Evolutionary conservation across 2,888 invertebrate species (phyloP).

Genomic region (Cetonia aurata): DNA sequence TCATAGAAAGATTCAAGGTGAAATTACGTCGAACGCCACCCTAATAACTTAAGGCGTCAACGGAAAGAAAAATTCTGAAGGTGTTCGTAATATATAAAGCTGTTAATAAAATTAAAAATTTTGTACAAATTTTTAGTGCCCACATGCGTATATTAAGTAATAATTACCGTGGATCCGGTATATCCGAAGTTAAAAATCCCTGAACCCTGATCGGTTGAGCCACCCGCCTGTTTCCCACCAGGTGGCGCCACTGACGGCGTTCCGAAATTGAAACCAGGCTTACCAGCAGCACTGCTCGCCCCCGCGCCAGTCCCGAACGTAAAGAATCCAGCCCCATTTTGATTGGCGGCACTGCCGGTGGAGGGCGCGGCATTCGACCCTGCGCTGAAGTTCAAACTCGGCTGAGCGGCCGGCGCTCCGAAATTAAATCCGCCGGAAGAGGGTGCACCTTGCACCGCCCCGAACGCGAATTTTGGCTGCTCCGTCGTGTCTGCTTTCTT

Average conservation of each 20-base stretch:
- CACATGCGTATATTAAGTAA: too few species aligned
- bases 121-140: too few species aligned
- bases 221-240: conserved; percentile 17
- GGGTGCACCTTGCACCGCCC: conserved; percentile 38
- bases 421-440: conserved; percentile 61
- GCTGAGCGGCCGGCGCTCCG: conserved; percentile 32
- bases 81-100: too few species aligned
- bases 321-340: conserved; percentile 19
- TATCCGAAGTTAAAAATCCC: conserved; percentile 63
- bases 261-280: conserved; percentile 61
- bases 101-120: too few species aligned
- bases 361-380: conserved; percentile 4
- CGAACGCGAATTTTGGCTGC: conserved; percentile 57
- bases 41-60: too few species aligned
- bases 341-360: conserved; percentile 49
- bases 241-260: conserved; percentile 30
- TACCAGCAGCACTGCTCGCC: conserved; percentile 49
- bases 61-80: too few species aligned
- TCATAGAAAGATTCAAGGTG: too few species aligned
- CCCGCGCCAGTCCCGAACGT: conserved; percentile 50
- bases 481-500: conserved; percentile 52
- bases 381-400: conserved; percentile 20
- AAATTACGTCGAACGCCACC: too few species aligned
- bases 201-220: conserved; percentile 53
- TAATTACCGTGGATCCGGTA: conserved; percentile 53